Evolutionary conservation across 2,888 invertebrate genomes (phyloP).

Genomic region (Platycnemis pennipes): DNA sequence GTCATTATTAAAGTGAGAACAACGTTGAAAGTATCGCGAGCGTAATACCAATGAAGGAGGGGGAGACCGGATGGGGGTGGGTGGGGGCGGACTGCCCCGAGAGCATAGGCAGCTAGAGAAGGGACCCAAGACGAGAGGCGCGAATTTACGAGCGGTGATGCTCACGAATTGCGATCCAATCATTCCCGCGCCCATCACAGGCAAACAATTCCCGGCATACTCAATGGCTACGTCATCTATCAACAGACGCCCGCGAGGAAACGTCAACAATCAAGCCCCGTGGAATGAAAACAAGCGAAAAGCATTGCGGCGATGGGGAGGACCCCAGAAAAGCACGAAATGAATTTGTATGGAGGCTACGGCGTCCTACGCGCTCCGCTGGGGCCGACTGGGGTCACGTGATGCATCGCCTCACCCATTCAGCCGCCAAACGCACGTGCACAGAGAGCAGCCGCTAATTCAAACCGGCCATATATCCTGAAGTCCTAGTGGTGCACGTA

Average conservation of each 20-base stretch:
- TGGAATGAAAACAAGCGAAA: neutral
- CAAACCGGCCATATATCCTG: too few relatives aligned
- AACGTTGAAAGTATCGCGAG: neutral
- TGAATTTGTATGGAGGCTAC: neutral
- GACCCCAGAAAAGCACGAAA: neutral
- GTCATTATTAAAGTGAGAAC: conserved; percentile 62
- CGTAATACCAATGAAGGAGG: neutral
- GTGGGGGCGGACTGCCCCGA: neutral
- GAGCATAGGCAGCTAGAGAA: neutral
- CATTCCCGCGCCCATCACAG: neutral
- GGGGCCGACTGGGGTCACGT: neutral
- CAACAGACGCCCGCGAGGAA: neutral
- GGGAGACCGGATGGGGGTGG: neutral
- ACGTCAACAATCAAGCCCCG: neutral
- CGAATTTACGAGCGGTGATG: too few relatives aligned
- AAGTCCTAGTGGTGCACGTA: too few relatives aligned
- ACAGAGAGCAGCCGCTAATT: neutral
- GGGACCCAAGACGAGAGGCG: too few relatives aligned
- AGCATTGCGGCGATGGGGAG: neutral
- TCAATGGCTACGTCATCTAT: neutral
- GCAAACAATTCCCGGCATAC: neutral
- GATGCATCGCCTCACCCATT: neutral
- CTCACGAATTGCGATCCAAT: neutral
- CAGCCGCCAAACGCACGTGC: neutral
- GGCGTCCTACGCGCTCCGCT: neutral